A percentile compares a stretch with the other conserved stretches of the same genome.
phyloP scores from a whole-genome alignment of 2,113 vertebrate species.

The Furnarius figulus region DNA sequence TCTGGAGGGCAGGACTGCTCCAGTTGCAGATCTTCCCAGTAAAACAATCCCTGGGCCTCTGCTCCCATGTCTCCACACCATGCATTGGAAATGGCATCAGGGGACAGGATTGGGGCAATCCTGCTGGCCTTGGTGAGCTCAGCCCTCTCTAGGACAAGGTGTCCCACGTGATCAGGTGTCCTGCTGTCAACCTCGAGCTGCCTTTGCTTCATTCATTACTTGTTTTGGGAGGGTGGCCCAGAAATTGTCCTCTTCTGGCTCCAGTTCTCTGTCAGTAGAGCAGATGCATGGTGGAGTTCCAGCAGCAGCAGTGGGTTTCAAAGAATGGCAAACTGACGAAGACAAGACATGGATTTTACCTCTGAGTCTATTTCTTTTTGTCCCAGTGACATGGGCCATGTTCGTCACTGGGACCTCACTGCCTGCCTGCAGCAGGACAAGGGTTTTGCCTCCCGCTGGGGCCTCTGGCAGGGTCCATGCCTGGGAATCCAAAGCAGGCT shows the following conservation, averaged over 20 bases:
- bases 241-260: neutral
- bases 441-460: neutral
- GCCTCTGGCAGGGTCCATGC: neutral
- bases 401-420: neutral
- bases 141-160: neutral
- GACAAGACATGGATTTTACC: neutral
- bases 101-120: neutral
- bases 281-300: neutral
- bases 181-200: neutral
- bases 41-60: neutral
- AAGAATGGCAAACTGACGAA: neutral
- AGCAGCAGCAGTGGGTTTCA: neutral
- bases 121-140: neutral
- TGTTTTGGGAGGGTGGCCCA: neutral
- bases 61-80: neutral
- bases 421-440: neutral
- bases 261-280: neutral
- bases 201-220: neutral
- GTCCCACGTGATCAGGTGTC: neutral
- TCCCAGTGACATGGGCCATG: neutral
- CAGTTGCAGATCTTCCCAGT: neutral
- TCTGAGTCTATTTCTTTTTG: accelerated
- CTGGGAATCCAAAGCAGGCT: neutral
- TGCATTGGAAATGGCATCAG: neutral
- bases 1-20: neutral